Base-by-base conservation (phyloP, 2,113 vertebrate genomes). In the Beaufortia kweichowensis region DNA sequence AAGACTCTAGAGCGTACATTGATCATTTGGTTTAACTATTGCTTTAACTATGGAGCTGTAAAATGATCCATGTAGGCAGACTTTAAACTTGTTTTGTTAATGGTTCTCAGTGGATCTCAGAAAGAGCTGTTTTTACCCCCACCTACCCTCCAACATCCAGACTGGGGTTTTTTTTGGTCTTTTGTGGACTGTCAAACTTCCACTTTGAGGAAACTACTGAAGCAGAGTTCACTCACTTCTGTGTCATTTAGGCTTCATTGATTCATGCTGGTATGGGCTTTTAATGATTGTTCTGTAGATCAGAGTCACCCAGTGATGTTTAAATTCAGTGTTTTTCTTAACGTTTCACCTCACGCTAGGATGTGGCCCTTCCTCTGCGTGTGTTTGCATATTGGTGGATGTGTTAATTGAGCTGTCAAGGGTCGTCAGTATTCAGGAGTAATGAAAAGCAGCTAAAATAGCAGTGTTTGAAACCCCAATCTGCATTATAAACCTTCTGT, bases 31-130 rank as follows among this genome's bases (percentile, higher is more conserved):
- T 73, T 57, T 64, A 64, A 80, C 77, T 26, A 59, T 68, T 77
- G 61, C 23, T n/a, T n/a, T n/a, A n/a, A 56, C 26, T 21, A n/a
- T 73, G 56, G 35, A 48, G 29, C 60, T 55, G 61, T 60, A 75
- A 21, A 69, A 70, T 64, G 74, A 77, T 77, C 62, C 57, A 83
- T 48, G 74, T 71, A 80, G 33, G 31, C 46, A 39, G 55, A 67
- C 33, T 66, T 76, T 57, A 62, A 62, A 63, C 62, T 69, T 24
- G 5, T 62, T 39, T 82, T 83, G 66, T 77, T 70, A 53, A 53
- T 57, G 29, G 65, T 53, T 70, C 50, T 35, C 68, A 70, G 43
- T 61, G 8, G 31, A 12, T 67, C 71, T 57, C 63, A 75, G 56
- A 80, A 48, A 53, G 26, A 75, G 53, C 33, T 8, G 10, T 29